phyloP scores from a whole-genome alignment of 2,113 vertebrate species.

The Cyphomyrus discorhynchus region DNA sequence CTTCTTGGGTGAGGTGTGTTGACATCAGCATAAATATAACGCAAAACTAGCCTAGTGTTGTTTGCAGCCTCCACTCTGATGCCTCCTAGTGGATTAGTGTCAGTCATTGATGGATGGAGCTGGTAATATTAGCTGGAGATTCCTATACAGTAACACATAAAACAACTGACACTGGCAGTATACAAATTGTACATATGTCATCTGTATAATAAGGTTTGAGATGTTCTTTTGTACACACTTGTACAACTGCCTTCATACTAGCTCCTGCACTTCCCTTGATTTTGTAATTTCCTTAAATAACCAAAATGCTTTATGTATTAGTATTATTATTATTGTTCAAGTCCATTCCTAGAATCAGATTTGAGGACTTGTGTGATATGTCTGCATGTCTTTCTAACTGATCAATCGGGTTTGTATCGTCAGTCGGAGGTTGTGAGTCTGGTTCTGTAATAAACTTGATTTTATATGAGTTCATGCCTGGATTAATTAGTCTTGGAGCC shows the following conservation, averaged over 20 bases:
- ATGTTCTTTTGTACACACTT: neutral
- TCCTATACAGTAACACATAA: neutral
- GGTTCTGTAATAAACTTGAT: constrained; percentile 3
- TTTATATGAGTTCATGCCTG: neutral
- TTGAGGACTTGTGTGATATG: neutral
- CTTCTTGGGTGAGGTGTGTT: neutral
- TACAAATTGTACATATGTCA: neutral
- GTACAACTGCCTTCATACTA: neutral
- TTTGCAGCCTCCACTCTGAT: neutral
- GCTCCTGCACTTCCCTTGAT: neutral
- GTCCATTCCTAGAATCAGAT: neutral
- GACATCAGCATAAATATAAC: neutral
- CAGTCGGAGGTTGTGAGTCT: neutral
- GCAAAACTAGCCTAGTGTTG: no score
- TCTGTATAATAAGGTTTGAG: neutral
- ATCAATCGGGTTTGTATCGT: neutral
- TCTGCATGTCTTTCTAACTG: neutral
- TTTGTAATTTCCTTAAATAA: neutral
- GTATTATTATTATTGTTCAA: neutral
- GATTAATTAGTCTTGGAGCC: neutral
- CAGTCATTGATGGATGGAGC: neutral
- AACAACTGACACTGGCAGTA: neutral
- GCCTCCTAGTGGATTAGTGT: neutral
- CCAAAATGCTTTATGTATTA: neutral
- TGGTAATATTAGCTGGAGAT: neutral